Evolutionary conservation across 2,888 invertebrate genomes (phyloP), one percentile per base, ranked within the genome.

Genomic region (Netelia virgata): DNA sequence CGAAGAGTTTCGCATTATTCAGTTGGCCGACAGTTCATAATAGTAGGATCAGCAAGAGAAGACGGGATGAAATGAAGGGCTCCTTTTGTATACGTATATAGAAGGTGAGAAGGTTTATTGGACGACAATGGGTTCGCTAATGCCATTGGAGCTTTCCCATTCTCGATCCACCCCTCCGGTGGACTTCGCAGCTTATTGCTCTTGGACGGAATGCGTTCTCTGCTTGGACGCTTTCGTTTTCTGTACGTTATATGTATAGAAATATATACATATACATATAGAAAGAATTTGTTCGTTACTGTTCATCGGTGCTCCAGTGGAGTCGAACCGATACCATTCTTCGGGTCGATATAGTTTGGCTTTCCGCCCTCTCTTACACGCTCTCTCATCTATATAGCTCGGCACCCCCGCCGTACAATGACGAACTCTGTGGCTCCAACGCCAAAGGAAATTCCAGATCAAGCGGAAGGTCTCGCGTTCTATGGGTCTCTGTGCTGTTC

Each of bases 101-200:
- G 57, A 55, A 69, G 78, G 78, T 73, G 79, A 73, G 82, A 82
- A 82, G 86, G 83, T 84, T 83, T 82, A 84, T 84, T 79, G 79
- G 63, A 82, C 79, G 73, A 86, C 86, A 85, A 86, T 86, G 74
- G 86, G 68, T 80, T 74, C 79, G 23, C 73, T 85, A 86, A 82
- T 84, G 82, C 86, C 80, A 80, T 70, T 78, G 66, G 78, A 76
- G 68, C 70, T 53, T 50, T 43, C 43, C 47, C 20, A 50, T 50
- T 50, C 1, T 28, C 20, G 53, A 5, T 20, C 9, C 59, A 53
- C 41, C 63, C 36, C 47, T 47, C 63, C 57, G 50, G 64, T 61
- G 59, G 75, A 84, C 83, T 75, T 72, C 53, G 47, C 61, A 72
- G 83, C 72, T 84, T 84, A 82, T 74, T 84, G 80, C 80, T 66